A percentile compares a stretch with the other conserved stretches of the same genome.
phyloP scores from a whole-genome alignment of 2,888 invertebrate genomes.

The Argyresthia goedartella region DNA sequence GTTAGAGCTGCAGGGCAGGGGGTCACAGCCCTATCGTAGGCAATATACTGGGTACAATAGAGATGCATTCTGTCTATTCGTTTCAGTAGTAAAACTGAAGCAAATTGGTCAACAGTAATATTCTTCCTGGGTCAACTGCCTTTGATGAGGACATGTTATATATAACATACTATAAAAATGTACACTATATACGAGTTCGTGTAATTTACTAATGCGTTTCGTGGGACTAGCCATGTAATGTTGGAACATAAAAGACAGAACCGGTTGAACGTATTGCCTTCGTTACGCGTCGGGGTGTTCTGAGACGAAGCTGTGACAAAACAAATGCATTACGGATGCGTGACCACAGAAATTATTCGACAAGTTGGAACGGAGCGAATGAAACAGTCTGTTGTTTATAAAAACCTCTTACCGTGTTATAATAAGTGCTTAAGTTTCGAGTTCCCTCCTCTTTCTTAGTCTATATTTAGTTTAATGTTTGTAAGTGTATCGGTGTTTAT shows the following conservation, averaged over 20 bases:
- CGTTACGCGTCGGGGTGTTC: too few species aligned
- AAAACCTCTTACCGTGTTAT: neutral
- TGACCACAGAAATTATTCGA: too few species aligned
- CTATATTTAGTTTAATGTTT: slow-evolving; percentile 51
- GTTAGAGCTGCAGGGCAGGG: slow-evolving; percentile 25
- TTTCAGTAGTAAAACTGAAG: neutral
- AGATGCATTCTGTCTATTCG: slow-evolving; percentile 12
- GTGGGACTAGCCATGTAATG: too few species aligned
- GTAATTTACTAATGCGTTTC: too few species aligned
- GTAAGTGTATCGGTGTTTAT: slow-evolving; percentile 57
- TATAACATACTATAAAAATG: too few species aligned
- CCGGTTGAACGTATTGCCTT: too few species aligned
- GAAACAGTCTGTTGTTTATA: neutral
- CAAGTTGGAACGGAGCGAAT: neutral
- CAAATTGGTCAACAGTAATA: neutral
- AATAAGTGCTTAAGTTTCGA: neutral
- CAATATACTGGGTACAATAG: slow-evolving; percentile 21
- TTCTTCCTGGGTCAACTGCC: neutral
- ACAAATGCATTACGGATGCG: too few species aligned
- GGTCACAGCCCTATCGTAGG: slow-evolving; percentile 18
- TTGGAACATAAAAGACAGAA: too few species aligned
- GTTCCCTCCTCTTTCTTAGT: neutral
- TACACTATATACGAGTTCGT: too few species aligned
- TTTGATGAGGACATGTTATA: too few species aligned
- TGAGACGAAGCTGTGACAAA: too few species aligned